phyloP scores from a whole-genome alignment of 1,140 invertebrate species.

The Neodiprion fabricii region DNA sequence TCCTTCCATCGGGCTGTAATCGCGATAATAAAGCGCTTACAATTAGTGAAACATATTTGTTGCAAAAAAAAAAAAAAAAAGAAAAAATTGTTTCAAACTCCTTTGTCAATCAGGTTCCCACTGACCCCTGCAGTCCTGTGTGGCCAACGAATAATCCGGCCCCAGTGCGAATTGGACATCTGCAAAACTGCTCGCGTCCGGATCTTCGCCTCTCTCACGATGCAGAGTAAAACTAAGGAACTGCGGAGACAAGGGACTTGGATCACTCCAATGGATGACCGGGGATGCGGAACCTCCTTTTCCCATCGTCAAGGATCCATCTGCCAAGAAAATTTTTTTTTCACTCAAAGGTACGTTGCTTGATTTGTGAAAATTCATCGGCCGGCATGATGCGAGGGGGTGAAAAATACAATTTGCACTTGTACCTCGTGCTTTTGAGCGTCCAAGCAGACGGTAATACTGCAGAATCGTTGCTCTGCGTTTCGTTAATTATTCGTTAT shows the following conservation, averaged over 20 bases:
- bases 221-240: slow-evolving; percentile 22
- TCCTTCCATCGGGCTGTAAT: slow-evolving; percentile 21
- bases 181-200: slow-evolving; percentile 15
- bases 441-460: too few species aligned
- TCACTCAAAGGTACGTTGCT: too few species aligned
- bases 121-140: slow-evolving; percentile 25
- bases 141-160: slow-evolving; percentile 22
- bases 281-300: slow-evolving; percentile 11
- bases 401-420: too few species aligned
- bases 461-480: too few species aligned
- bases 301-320: slow-evolving; percentile 20
- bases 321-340: slow-evolving; percentile 9
- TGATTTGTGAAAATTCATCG: too few species aligned
- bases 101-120: background rate
- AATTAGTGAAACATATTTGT: too few species aligned
- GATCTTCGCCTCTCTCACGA: slow-evolving; percentile 17
- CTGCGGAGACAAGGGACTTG: slow-evolving; percentile 21
- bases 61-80: too few species aligned
- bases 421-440: too few species aligned
- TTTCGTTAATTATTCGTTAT: too few species aligned
- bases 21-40: too few species aligned
- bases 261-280: slow-evolving; percentile 25
- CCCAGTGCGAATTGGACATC: slow-evolving; percentile 27
- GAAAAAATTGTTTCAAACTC: too few species aligned
- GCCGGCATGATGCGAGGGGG: too few species aligned